Evolutionary conservation across 1,140 invertebrate species (phyloP), one percentile per base, ranked within the genome.

Genomic region (Leptopilina clavipes): DNA sequence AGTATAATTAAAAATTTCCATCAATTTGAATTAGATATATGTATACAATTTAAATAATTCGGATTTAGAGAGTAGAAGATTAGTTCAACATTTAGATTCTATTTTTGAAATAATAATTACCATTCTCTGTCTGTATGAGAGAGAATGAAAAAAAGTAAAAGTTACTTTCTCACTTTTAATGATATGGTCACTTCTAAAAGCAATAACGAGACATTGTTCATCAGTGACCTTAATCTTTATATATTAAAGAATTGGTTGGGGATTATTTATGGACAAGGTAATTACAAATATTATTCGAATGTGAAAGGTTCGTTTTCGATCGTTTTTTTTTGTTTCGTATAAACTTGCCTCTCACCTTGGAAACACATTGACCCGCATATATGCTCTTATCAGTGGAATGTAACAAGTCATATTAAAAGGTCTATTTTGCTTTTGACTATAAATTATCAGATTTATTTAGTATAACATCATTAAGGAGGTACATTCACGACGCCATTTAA

Each of bases 311-410:
- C 5, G 11, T 19, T 25, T 19, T 12, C 3, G 11, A 56, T n/a
- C n/a, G n/a, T 8, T 19, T 59, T 59, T 25, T 19, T 59, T 59
- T 22, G 8, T 25, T 59, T 25, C 8, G 11, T 12, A 10, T 19
- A 22, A 12, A 5, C 9, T 12, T 25, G 18, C 18, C 22, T 25
- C 6, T 22, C 22, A 17, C 52, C 19, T 54, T 54, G 52, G n/a
- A 54, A 54, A 54, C 52, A 18, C 19, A 18, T 19, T 54, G 52
- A 54, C 52, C 52, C 52, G 52, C 52, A 54, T 54, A 40, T 40
- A 40, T 40, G 17, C 7, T 54, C 18, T 54, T 18, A 54, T 54
- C 48, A 54, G 17, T 54, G 48, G 52, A 19, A 40, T 40, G 52
- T 17, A 3, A 18, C 52, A 8, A 54, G 17, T 54, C 7, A 54